Conservation (phyloP, 2,113 vertebrate genomes). For the Meles meles region DNA sequence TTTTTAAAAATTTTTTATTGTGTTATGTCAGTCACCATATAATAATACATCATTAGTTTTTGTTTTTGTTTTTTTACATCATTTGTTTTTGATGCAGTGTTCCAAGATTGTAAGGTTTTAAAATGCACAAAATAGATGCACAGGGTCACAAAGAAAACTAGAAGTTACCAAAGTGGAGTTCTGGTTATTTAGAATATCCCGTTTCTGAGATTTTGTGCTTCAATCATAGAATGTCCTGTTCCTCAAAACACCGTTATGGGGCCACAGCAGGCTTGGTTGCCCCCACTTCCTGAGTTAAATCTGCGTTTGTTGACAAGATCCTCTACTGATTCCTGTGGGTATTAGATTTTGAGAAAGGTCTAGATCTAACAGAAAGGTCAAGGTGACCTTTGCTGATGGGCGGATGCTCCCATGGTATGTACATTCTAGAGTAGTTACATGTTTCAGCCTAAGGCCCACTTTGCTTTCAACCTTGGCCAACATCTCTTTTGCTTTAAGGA, state of each 20-base stretch:
- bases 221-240: neutral
- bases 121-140: neutral
- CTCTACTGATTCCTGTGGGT: neutral
- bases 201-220: neutral
- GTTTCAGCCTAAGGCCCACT: neutral
- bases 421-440: neutral
- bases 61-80: no score
- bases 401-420: rapidly evolving
- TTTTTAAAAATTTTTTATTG: no score
- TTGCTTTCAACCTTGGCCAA: neutral
- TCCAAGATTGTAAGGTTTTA: neutral
- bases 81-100: no score
- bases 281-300: neutral
- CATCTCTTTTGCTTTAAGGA: neutral
- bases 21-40: no score
- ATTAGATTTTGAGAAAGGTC: neutral
- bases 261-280: neutral
- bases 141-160: neutral
- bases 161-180: neutral
- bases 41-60: no score
- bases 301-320: neutral
- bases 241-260: neutral
- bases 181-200: neutral
- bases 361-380: neutral
- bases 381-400: neutral